Percentiles rank a stretch among this genome's conserved stretches.
Conservation (phyloP, 30 jellyfish, hydroid and myxozoan genomes). For the Cassiopea xamachana region DNA sequence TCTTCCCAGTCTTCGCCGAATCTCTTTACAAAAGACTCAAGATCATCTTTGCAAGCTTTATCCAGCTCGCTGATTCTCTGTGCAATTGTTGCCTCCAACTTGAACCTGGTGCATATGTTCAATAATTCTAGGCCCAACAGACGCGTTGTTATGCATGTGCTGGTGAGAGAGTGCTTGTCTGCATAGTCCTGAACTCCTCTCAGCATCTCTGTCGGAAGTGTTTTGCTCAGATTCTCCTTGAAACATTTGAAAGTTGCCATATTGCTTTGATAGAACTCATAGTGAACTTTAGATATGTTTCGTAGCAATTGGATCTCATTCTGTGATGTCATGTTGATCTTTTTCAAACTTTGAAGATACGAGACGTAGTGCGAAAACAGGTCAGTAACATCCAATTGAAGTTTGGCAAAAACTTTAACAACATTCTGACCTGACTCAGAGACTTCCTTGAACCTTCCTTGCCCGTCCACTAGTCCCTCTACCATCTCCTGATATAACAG, state of each 20-base stretch:
- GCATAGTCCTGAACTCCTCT: constrained; percentile 69
- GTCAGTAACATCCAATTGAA: constrained; percentile 86
- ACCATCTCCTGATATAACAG: constrained; percentile 88
- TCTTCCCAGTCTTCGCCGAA: constrained; percentile 87
- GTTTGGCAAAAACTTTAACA: constrained; percentile 76
- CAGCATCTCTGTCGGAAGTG: constrained; percentile 72
- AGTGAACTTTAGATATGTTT: constrained; percentile 36
- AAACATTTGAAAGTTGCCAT: constrained; percentile 65
- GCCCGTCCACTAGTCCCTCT: constrained; percentile 65
- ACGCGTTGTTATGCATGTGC: constrained; percentile 71
- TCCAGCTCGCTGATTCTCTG: constrained; percentile 81
- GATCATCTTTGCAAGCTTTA: constrained; percentile 69
- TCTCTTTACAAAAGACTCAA: constrained; percentile 38
- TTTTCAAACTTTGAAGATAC: constrained; percentile 53
- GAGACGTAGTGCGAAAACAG: constrained; percentile 65
- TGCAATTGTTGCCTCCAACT: constrained; percentile 65
- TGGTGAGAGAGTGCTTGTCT: constrained; percentile 81
- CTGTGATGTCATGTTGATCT: constrained; percentile 34
- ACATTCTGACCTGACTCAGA: constrained; percentile 58
- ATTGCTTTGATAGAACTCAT: constrained; percentile 51
- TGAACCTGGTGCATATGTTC: constrained; percentile 31
- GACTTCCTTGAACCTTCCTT: constrained; percentile 43
- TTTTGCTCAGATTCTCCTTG: constrained; percentile 62
- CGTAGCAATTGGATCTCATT: constrained; percentile 70
- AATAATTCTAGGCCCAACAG: constrained; percentile 89